A percentile compares a stretch with the other conserved stretches of the same genome.
These are phyloP conservation scores for Momotus momota DNA, from an alignment of 2,797 vertebrate genomes.

Conservation along the genomic window DNA sequence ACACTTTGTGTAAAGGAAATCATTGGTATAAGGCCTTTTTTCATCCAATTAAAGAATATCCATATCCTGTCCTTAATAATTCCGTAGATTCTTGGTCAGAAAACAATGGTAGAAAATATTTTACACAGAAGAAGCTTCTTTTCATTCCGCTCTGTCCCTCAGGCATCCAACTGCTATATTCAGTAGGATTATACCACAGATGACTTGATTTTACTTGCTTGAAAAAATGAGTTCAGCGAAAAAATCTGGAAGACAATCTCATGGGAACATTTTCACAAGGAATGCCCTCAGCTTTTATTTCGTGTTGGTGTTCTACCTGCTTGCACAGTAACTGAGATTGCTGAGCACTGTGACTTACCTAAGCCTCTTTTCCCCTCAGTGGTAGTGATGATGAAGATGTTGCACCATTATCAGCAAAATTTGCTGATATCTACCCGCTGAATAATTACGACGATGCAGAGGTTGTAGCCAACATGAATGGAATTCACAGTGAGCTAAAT, in stretches of 20 bases:
- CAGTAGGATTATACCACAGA: neutral
- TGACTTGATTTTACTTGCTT: neutral
- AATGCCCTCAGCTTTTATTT: neutral
- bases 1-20: neutral
- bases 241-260: neutral
- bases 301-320: neutral
- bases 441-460: constrained; percentile 87
- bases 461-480: constrained; percentile 88
- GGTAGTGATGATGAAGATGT: constrained; percentile 92
- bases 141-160: accelerated
- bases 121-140: neutral
- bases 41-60: neutral
- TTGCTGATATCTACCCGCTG: constrained; percentile 91
- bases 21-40: neutral
- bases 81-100: neutral
- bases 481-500: constrained; percentile 88
- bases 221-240: neutral
- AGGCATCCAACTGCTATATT: neutral
- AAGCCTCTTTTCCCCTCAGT: constrained; percentile 47
- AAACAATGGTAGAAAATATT: neutral
- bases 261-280: neutral
- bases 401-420: constrained; percentile 89
- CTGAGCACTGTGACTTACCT: neutral
- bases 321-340: neutral
- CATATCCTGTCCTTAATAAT: neutral